A percentile compares a stretch with the other conserved stretches of the same genome.
These are phyloP conservation scores for Heliconius charithonia DNA, from an alignment of 2,888 invertebrate species.

Conservation along the genomic window DNA sequence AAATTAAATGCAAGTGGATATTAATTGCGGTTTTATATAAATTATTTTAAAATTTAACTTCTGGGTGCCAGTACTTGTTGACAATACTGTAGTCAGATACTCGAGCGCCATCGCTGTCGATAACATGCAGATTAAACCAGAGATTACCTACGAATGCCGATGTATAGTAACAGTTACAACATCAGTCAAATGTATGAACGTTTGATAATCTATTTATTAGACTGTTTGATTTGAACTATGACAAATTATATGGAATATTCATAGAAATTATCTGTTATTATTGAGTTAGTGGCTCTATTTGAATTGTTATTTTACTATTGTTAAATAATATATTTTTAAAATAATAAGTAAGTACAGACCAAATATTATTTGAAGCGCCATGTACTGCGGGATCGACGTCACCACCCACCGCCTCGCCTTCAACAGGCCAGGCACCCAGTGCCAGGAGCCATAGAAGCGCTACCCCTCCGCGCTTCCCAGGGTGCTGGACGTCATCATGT, in stretches of 20 bases:
- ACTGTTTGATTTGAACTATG: background rate
- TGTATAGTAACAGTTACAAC: background rate
- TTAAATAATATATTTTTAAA: background rate
- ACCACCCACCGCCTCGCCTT: too few relatives aligned
- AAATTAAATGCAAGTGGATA: background rate
- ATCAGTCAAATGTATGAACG: background rate
- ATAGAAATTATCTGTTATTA: background rate
- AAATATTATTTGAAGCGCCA: too few relatives aligned
- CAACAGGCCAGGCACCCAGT: too few relatives aligned
- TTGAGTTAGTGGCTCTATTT: background rate
- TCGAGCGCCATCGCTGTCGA: background rate
- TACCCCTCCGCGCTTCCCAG: too few relatives aligned
- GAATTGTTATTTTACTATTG: background rate
- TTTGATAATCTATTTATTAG: conserved; percentile 5
- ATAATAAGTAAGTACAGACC: too few relatives aligned
- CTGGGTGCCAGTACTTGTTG: too few relatives aligned
- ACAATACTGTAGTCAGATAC: too few relatives aligned
- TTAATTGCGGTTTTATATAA: background rate
- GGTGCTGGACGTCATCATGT: too few relatives aligned
- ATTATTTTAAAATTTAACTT: too few relatives aligned
- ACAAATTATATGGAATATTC: background rate
- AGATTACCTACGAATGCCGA: conserved; percentile 12
- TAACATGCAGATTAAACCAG: conserved; percentile 9
- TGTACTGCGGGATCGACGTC: too few relatives aligned
- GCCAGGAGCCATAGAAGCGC: too few relatives aligned